These are phyloP conservation scores for Caenorhabditis sulstoni DNA, from an alignment of 2,888 invertebrate species.

Conservation along the genomic window DNA sequence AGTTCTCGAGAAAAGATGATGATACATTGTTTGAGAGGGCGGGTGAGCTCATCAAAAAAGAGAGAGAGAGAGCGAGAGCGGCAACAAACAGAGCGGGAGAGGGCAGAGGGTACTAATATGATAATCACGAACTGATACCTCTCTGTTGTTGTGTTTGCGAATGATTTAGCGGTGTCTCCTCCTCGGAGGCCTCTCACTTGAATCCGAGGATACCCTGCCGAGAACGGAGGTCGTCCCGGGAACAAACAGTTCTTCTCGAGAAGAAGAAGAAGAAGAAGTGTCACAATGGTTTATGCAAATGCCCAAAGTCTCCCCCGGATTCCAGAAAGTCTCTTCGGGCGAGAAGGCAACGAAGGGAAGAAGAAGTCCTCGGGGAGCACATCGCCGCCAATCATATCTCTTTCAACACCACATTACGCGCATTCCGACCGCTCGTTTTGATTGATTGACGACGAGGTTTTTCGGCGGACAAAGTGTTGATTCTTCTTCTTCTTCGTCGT, in stretches of 20 bases:
- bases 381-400: constrained; percentile 54
- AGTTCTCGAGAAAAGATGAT: too few relatives aligned
- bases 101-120: constrained; percentile 48
- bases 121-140: constrained; percentile 59
- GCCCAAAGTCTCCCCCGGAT: background rate
- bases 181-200: constrained; percentile 22
- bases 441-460: constrained; percentile 48
- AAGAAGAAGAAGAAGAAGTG: constrained; percentile 1
- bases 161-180: constrained; percentile 60
- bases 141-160: constrained; percentile 55
- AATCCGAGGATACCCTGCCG: constrained; percentile 39
- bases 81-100: constrained; percentile 35
- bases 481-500: background rate
- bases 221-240: constrained; percentile 28
- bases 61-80: too few relatives aligned
- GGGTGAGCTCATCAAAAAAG: constrained; percentile 27
- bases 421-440: constrained; percentile 34
- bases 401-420: constrained; percentile 53
- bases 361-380: constrained; percentile 32
- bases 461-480: constrained; percentile 19
- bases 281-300: constrained; percentile 41
- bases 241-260: constrained; percentile 40
- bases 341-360: background rate
- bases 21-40: background rate
- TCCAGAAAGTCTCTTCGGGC: background rate